Evolutionary conservation across 2,888 invertebrate genomes (phyloP).

Genomic region (Drosophila cracens): DNA sequence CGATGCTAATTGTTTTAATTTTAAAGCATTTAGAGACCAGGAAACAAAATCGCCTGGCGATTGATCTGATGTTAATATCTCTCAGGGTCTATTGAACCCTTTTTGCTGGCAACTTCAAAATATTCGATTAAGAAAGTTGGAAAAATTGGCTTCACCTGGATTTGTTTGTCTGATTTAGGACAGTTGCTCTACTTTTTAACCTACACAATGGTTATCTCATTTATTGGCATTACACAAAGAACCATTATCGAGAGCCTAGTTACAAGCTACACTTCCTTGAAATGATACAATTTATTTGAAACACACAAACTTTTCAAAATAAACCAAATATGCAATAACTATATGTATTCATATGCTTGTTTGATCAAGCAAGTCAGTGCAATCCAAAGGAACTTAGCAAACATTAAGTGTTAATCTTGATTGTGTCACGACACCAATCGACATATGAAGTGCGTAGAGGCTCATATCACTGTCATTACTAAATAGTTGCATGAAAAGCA

Average conservation of each 20-base stretch:
- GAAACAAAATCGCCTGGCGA: slow-evolving; percentile 4
- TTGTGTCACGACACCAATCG: background rate
- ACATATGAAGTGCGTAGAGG: slow-evolving; percentile 6
- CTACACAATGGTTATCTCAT: background rate
- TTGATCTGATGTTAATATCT: background rate
- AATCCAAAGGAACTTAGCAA: background rate
- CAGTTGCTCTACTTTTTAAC: background rate
- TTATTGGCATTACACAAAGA: background rate
- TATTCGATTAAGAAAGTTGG: background rate
- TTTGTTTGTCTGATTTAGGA: background rate
- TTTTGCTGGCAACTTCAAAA: background rate
- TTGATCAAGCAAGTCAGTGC: background rate
- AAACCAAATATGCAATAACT: background rate
- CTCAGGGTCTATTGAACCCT: background rate
- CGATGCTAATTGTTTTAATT: slow-evolving; percentile 4
- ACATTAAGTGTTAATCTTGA: background rate
- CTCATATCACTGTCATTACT: background rate
- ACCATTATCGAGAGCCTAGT: background rate
- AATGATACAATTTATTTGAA: background rate
- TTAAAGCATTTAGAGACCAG: slow-evolving; percentile 3
- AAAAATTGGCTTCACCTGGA: background rate
- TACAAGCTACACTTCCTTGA: background rate
- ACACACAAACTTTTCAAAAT: background rate
- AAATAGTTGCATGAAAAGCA: background rate
- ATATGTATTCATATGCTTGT: background rate